phyloP scores from a whole-genome alignment of 2,888 invertebrate genomes.

The Caenorhabditis imperialis region DNA sequence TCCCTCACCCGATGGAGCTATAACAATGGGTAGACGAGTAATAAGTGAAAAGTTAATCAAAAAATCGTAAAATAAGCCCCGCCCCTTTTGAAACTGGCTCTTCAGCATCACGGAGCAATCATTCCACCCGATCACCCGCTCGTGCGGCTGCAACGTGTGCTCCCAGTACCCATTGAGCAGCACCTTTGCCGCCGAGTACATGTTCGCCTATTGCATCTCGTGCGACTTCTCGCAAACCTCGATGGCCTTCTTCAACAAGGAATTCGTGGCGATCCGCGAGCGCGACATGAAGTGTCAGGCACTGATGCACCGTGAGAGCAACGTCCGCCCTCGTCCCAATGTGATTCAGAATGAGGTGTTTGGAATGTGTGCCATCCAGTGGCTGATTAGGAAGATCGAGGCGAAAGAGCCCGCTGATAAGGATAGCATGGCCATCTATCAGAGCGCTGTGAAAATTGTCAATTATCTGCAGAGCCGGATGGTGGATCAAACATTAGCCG shows the following conservation, averaged over 20 bases:
- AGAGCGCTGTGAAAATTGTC: slow-evolving; percentile 24
- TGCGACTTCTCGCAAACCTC: slow-evolving; percentile 21
- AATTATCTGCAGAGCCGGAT: slow-evolving; percentile 20
- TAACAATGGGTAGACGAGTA: too few relatives aligned
- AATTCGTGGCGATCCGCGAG: slow-evolving; percentile 23
- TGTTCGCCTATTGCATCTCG: slow-evolving; percentile 24
- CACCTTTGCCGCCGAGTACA: slow-evolving; percentile 39
- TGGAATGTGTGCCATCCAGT: slow-evolving; percentile 25
- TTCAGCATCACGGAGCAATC: slow-evolving; percentile 9
- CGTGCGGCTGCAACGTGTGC: slow-evolving; percentile 25
- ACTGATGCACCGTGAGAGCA: slow-evolving; percentile 23
- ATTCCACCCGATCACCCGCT: slow-evolving; percentile 24
- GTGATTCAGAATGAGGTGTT: slow-evolving; percentile 39
- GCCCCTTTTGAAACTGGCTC: too few relatives aligned
- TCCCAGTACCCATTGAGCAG: slow-evolving; percentile 13
- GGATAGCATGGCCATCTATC: slow-evolving; percentile 16
- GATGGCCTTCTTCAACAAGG: slow-evolving; percentile 29
- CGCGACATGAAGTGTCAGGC: slow-evolving; percentile 18
- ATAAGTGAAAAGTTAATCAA: too few relatives aligned
- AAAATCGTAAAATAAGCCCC: too few relatives aligned
- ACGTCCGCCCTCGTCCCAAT: slow-evolving; percentile 28
- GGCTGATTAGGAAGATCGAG: slow-evolving; percentile 30
- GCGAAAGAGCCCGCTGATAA: slow-evolving; percentile 9
- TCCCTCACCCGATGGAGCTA: too few relatives aligned
- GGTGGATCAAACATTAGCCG: slow-evolving; percentile 18